These are phyloP conservation scores for Coleophora deauratella DNA, from an alignment of 2,888 invertebrate species.

Conservation along the genomic window DNA sequence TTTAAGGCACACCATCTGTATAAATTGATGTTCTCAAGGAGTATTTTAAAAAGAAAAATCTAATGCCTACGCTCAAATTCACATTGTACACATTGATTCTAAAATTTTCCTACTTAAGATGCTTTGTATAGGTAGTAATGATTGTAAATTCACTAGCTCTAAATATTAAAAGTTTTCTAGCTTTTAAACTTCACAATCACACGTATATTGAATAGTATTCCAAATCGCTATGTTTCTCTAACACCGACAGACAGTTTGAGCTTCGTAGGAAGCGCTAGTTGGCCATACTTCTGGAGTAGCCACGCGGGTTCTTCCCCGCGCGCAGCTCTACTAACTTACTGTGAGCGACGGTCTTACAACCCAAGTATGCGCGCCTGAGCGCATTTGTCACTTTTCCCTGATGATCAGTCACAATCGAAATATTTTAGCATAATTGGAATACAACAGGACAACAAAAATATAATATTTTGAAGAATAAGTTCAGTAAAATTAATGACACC, in stretches of 20 bases:
- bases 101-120: too few species aligned
- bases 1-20: too few species aligned
- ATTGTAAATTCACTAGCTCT: conserved; percentile 12
- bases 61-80: too few species aligned
- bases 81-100: too few species aligned
- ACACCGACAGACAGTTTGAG: conserved; percentile 20
- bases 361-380: conserved; percentile 70
- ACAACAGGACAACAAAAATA: background rate
- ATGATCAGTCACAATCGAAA: conserved; percentile 22
- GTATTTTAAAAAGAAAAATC: too few species aligned
- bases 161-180: conserved; percentile 16
- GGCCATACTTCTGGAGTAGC: conserved; percentile 20
- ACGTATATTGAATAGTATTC: background rate
- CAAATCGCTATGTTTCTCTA: conserved; percentile 13
- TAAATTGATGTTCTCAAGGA: too few species aligned
- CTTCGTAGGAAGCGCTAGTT: conserved; percentile 16
- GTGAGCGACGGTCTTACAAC: conserved; percentile 73
- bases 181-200: conserved; percentile 1
- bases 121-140: too few species aligned
- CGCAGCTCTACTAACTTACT: conserved; percentile 65
- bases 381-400: conserved; percentile 72
- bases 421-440: conserved; percentile 3
- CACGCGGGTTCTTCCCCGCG: conserved; percentile 22
- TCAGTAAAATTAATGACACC: too few species aligned
- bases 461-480: background rate